These are phyloP conservation scores for Orussus abietinus DNA, from an alignment of 1,140 invertebrate genomes.

Conservation along the genomic window DNA sequence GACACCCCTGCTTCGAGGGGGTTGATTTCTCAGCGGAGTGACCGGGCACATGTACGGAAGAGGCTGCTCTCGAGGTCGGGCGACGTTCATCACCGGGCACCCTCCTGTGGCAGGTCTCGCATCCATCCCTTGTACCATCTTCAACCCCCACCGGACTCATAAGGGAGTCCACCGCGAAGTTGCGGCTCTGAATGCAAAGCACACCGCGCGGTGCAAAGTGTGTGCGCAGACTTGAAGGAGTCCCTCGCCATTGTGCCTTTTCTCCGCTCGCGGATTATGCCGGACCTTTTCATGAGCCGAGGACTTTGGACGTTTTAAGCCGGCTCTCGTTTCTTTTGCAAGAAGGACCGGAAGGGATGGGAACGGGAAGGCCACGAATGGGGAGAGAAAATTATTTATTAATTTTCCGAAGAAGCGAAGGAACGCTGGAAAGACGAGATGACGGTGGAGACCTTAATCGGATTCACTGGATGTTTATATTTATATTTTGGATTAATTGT, in stretches of 20 bases:
- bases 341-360: no score
- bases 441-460: no score
- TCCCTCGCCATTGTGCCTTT: not conserved
- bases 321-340: no score
- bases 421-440: no score
- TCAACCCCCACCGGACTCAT: not conserved
- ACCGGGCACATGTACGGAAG: not conserved
- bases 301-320: not conserved
- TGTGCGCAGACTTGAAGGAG: conserved; percentile 1
- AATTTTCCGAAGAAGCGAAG: no score
- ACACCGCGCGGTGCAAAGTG: not conserved
- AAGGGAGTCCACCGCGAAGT: not conserved
- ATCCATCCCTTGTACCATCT: not conserved
- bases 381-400: no score
- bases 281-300: not conserved
- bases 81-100: not conserved
- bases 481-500: no score
- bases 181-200: not conserved
- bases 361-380: no score
- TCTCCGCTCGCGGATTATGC: conserved; percentile 1
- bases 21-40: not conserved
- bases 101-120: not conserved
- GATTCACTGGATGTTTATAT: no score
- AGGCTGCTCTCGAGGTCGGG: not conserved
- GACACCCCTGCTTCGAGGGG: not conserved